Base-by-base conservation (phyloP, 2,888 invertebrate genomes). In the Idaea dimidiata region DNA sequence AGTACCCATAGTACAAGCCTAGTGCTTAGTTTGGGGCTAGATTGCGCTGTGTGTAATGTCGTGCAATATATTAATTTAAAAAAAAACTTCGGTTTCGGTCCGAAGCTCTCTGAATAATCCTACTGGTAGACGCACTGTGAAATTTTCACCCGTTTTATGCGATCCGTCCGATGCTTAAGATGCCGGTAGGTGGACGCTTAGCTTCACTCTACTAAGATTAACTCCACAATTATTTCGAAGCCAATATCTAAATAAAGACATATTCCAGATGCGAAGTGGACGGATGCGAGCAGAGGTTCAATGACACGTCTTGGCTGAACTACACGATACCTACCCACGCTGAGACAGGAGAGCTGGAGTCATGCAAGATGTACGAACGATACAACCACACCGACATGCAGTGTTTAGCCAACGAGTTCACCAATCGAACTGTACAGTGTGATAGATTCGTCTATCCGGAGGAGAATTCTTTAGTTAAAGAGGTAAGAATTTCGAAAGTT, bases 221-320 rank as follows among this genome's bases (percentile, higher is more conserved):
- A 33, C 14, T 7, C 33, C 33, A 33, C 33, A 33, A 33, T 43
- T 43, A 43, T 43, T 43, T 43, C 10, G 0, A 43, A 43, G 43
- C 43, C 43, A 43, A 43, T 10, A 55, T 55, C 17, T 17, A 55
- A 56, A 56, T 17, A 56, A 56, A 56, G 56, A 10, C 61, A 67
- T 16, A 16, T 72, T 77, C 17, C 75, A 91, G 91, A 76, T 92
- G 91, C 64, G 82, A 87, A 70, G 78, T 91, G 1, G 66, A 82
- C 6, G 91, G 87, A 32, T 91, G 91, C 64, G 91, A 92, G 65
- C 80, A 84, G 17, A 81, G 81, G 54, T 86, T 87, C 77, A 91
- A 89, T 72, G 88, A 91, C 68, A 89, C 91, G 0, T 91, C 91
- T 0, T 92, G 92, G 92, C 66, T 85, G 0, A 64, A 84, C 7